Conservation (phyloP, 2,888 invertebrate genomes). For the Diabrotica balteata region DNA sequence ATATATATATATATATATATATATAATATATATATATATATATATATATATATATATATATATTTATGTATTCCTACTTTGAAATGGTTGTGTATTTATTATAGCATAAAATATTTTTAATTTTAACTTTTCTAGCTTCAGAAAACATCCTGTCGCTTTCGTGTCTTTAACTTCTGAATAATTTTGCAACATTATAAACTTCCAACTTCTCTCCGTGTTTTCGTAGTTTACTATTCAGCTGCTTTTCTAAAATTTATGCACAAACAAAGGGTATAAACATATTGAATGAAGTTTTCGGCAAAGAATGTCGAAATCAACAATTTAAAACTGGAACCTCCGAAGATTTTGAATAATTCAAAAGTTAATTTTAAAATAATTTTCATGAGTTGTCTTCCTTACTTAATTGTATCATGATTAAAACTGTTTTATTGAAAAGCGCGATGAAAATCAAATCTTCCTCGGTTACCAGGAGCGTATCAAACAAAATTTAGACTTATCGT, state of each 20-base stretch:
- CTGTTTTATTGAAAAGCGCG: conserved; percentile 10
- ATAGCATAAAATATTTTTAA: too few relatives aligned
- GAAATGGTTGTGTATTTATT: too few relatives aligned
- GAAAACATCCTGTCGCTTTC: background rate
- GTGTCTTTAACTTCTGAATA: background rate
- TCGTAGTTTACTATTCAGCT: too few relatives aligned
- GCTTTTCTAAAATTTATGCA: too few relatives aligned
- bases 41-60: too few relatives aligned
- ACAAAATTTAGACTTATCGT: too few relatives aligned
- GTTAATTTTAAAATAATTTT: conserved; percentile 27
- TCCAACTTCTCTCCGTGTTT: too few relatives aligned
- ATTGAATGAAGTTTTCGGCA: background rate
- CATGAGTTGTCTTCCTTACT: conserved; percentile 21
- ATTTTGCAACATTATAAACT: background rate
- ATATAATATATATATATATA: too few relatives aligned
- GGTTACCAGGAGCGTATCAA: background rate
- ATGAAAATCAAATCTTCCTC: conserved; percentile 20
- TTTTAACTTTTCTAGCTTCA: too few relatives aligned
- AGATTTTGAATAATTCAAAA: conserved; percentile 24
- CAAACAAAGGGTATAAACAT: too few relatives aligned
- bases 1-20: too few relatives aligned
- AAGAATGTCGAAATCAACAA: conserved; percentile 6
- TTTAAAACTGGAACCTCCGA: conserved; percentile 8
- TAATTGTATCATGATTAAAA: conserved; percentile 20
- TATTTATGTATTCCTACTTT: too few relatives aligned